phyloP scores from a whole-genome alignment of 2,888 invertebrate genomes.

The Tenthredo notha region DNA sequence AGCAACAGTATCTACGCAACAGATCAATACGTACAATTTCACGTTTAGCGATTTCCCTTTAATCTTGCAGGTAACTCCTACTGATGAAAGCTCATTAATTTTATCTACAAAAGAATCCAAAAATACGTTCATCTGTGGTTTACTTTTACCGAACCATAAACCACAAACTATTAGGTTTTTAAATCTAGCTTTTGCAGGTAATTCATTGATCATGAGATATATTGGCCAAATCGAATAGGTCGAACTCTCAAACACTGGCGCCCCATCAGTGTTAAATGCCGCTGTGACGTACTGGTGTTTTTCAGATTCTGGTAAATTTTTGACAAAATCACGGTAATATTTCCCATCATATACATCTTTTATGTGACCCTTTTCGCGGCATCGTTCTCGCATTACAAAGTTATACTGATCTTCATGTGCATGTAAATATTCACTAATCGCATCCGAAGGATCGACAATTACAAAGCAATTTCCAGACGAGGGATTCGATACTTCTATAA shows the following conservation, averaged over 20 bases:
- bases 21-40: constrained; percentile 36
- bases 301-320: constrained; percentile 19
- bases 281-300: constrained; percentile 9
- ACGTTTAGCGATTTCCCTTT: neutral
- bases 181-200: constrained; percentile 39
- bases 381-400: constrained; percentile 5
- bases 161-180: constrained; percentile 47
- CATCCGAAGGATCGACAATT: neutral
- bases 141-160: constrained; percentile 52
- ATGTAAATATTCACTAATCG: neutral
- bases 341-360: constrained; percentile 47
- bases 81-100: constrained; percentile 34
- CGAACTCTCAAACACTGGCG: constrained; percentile 5
- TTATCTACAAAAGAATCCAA: constrained; percentile 31
- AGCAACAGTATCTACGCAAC: constrained; percentile 50
- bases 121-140: neutral
- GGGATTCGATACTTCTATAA: neutral
- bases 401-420: constrained; percentile 35
- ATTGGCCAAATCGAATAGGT: constrained; percentile 45
- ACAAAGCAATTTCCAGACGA: neutral
- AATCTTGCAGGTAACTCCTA: neutral
- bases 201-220: constrained; percentile 44
- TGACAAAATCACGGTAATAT: constrained; percentile 15
- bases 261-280: neutral
- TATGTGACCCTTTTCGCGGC: constrained; percentile 19